A percentile compares a stretch with the other conserved stretches of the same genome.
phyloP scores from a whole-genome alignment of 2,113 vertebrate species.

The Colaptes auratus region DNA sequence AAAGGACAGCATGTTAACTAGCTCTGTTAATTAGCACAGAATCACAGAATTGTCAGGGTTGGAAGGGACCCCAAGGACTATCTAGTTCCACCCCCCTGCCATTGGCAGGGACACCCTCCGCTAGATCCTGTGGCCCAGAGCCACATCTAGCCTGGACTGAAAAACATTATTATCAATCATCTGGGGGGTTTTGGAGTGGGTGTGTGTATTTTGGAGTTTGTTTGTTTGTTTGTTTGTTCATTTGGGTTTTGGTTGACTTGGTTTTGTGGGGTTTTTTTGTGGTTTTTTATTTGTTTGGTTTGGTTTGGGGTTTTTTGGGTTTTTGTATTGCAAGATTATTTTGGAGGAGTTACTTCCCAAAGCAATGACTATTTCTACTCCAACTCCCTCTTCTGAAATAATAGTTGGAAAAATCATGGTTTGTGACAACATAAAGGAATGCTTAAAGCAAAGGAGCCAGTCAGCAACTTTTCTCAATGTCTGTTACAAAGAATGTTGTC shows the following conservation, averaged over 20 bases:
- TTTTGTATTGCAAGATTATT: background rate
- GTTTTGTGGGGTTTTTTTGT: background rate
- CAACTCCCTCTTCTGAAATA: background rate
- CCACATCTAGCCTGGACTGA: too few species aligned
- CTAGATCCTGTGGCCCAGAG: too few species aligned
- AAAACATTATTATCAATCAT: background rate
- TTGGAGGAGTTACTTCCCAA: background rate
- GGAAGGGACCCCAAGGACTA: too few species aligned
- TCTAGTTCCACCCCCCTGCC: too few species aligned
- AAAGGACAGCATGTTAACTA: conserved; percentile 19
- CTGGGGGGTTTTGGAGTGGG: background rate
- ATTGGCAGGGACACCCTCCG: too few species aligned
- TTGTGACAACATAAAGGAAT: background rate
- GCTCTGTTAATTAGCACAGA: conserved; percentile 7
- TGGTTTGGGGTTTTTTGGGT: too few species aligned
- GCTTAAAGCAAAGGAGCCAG: background rate
- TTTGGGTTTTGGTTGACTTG: too few species aligned
- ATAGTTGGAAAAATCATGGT: background rate
- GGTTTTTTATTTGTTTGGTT: too few species aligned
- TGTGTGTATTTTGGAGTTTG: background rate
- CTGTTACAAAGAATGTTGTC: background rate
- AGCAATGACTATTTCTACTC: background rate
- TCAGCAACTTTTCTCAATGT: conserved; percentile 4
- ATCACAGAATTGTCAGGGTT: background rate
- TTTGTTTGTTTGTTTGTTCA: too few species aligned